Evolutionary conservation across 2,113 vertebrate species (phyloP).

Genomic region (Cebidichthys violaceus): DNA sequence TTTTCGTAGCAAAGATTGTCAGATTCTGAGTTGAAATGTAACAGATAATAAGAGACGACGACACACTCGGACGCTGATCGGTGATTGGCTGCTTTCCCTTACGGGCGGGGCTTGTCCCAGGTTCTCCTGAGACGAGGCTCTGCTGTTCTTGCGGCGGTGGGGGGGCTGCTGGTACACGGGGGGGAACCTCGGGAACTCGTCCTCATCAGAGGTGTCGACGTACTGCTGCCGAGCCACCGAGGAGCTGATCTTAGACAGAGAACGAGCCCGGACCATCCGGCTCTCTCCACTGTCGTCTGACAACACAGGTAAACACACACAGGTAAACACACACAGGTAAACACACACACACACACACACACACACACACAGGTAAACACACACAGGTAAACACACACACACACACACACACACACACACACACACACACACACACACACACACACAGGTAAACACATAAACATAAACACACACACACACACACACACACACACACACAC

Average conservation of each 20-base stretch:
- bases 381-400: neutral
- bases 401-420: neutral
- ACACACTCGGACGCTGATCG: neutral
- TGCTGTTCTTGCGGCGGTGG: constrained; percentile 77
- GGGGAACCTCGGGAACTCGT: constrained; percentile 64
- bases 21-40: too few species aligned
- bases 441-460: neutral
- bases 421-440: neutral
- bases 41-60: too few species aligned
- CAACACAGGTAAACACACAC: neutral
- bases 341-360: neutral
- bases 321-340: neutral
- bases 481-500: neutral
- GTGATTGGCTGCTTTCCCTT: constrained; percentile 20
- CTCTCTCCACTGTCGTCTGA: constrained; percentile 68
- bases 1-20: too few species aligned
- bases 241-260: constrained; percentile 82
- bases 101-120: constrained; percentile 68
- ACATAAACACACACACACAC: neutral
- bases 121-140: constrained; percentile 86
- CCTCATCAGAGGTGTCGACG: constrained; percentile 91
- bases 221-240: constrained; percentile 73
- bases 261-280: constrained; percentile 78
- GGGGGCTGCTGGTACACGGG: constrained; percentile 77
- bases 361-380: neutral